Evolutionary conservation across 2,888 invertebrate species (phyloP).

Genomic region (Coenonympha arcania): DNA sequence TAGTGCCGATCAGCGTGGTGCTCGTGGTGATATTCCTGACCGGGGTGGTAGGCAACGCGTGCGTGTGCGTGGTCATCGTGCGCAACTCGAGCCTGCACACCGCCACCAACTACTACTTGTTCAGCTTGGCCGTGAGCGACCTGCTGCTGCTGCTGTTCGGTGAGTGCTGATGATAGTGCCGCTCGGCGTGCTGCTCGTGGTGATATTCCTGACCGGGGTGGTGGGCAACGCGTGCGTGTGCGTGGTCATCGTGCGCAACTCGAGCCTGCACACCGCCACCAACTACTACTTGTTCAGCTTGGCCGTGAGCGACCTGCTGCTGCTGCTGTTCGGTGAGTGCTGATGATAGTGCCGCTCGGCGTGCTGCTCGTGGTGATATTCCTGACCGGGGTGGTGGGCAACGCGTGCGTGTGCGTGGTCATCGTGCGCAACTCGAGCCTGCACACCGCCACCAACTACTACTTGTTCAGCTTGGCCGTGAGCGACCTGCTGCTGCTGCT

Average conservation of each 20-base stretch:
- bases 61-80: slow-evolving; percentile 89
- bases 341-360: slow-evolving; percentile 77
- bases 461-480: slow-evolving; percentile 89
- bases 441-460: slow-evolving; percentile 94
- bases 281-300: slow-evolving; percentile 93
- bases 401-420: slow-evolving; percentile 87
- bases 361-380: slow-evolving; percentile 84
- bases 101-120: slow-evolving; percentile 92
- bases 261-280: slow-evolving; percentile 89
- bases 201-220: slow-evolving; percentile 88
- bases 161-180: slow-evolving; percentile 76
- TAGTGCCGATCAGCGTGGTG: slow-evolving; percentile 78
- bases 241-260: slow-evolving; percentile 85
- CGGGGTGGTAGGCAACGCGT: slow-evolving; percentile 87
- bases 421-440: slow-evolving; percentile 84
- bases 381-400: slow-evolving; percentile 87
- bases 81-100: slow-evolving; percentile 87
- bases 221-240: slow-evolving; percentile 90
- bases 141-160: slow-evolving; percentile 86
- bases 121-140: slow-evolving; percentile 91
- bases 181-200: slow-evolving; percentile 80
- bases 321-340: slow-evolving; percentile 85
- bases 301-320: slow-evolving; percentile 88
- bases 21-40: slow-evolving; percentile 86
- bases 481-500: slow-evolving; percentile 87